phyloP scores from a whole-genome alignment of 2,113 vertebrate genomes.

The Trichechus manatus region DNA sequence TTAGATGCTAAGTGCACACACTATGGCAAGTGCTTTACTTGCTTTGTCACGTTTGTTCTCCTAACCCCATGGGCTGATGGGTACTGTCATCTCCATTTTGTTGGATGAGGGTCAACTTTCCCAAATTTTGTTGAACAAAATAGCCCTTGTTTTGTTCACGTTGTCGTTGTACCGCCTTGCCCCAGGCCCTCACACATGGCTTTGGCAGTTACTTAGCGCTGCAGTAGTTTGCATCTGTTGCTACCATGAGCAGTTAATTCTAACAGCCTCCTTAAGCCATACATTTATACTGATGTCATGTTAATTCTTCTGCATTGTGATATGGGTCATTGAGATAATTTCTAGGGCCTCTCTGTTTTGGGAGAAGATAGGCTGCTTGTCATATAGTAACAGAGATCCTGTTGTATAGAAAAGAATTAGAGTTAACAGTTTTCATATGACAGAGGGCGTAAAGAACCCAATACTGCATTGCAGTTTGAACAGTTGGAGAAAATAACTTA shows the following conservation, averaged over 20 bases:
- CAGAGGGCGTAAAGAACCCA: conserved; percentile 11
- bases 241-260: neutral
- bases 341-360: conserved; percentile 60
- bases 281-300: conserved; percentile 47
- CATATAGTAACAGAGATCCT: conserved; percentile 59
- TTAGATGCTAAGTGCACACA: neutral
- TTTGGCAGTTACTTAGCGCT: neutral
- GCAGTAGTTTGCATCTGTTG: neutral
- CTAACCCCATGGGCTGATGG: neutral
- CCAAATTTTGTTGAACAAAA: conserved; percentile 23
- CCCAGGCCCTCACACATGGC: neutral
- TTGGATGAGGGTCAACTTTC: neutral
- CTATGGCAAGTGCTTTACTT: neutral
- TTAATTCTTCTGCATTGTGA: conserved; percentile 39
- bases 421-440: conserved; percentile 24
- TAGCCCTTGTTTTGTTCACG: conserved; percentile 1
- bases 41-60: neutral
- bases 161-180: neutral
- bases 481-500: conserved; percentile 43
- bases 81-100: neutral
- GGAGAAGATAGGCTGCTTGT: conserved; percentile 57
- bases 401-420: conserved; percentile 60
- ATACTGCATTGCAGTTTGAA: conserved; percentile 34
- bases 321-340: conserved; percentile 38
- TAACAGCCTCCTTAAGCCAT: conserved; percentile 41